Evolutionary conservation across 2,797 vertebrate species (phyloP), one percentile per base, ranked within the genome.

Genomic region (Melanotaenia trifasciata): DNA sequence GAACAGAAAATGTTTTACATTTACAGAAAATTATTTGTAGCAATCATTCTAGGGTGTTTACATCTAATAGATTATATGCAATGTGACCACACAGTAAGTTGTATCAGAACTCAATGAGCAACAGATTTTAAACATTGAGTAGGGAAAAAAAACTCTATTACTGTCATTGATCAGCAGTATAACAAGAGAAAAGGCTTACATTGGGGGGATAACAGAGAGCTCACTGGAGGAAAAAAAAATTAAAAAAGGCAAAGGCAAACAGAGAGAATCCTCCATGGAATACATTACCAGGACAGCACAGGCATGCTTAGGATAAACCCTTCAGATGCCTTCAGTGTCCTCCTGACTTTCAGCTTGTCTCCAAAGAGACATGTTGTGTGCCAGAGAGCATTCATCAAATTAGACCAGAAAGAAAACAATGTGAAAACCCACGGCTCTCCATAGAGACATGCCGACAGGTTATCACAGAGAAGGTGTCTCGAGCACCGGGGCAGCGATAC

Each of bases 361-460:
- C 92, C 90, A 90, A 90, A 93, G 93, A 94, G 90, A 91, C 89
- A 74, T 74, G 90, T 85, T 90, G 83, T 91, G 88, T 93, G 92
- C 93, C 92, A 94, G 86, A 80, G 87, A 93, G 92, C 92, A 94
- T 94, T 94, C 92, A 94, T 94, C 94, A 95, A 90, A 92, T 93
- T 93, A 93, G 90, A 93, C 88, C 83, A 82, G 87, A 87, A 89
- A 90, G 91, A 90, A 92, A 93, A 92, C 90, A 93, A 91, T 86
- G 90, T 80, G 87, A 89, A 88, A 90, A 83, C 80, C 83, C 74
- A 73, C 35, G 18, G 64, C 75, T 87, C 83, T 91, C 92, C 87
- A 54, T 65, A 63, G 91, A 91, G 93, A 89, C 84, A 58, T 59
- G 74, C 80, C 69, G 87, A 92, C 93, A 92, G 92, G 93, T 93